Percentiles rank a stretch among this genome's conserved stretches.
phyloP scores from a whole-genome alignment of 2,888 invertebrate species.

The Torymus texanus region DNA sequence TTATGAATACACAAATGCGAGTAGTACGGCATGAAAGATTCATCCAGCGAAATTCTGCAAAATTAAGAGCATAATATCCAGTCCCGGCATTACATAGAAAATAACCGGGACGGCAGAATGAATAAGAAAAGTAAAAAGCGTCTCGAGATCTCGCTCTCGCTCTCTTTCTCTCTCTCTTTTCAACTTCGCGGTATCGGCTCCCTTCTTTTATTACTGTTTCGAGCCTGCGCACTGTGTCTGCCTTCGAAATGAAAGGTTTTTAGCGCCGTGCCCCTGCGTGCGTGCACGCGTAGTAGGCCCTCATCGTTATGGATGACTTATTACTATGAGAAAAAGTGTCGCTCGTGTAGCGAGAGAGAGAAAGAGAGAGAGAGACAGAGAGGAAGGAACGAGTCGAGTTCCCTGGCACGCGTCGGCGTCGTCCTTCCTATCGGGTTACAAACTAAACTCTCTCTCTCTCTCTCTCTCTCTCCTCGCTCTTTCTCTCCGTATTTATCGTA shows the following conservation, averaged over 20 bases:
- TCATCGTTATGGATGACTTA: slow-evolving; percentile 59
- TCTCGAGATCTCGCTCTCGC: no score
- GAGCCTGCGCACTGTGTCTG: slow-evolving; percentile 3
- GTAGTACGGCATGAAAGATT: background rate
- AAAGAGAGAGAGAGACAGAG: slow-evolving; percentile 15
- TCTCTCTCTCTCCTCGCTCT: slow-evolving; percentile 13
- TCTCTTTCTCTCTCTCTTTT: no score
- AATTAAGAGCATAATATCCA: background rate
- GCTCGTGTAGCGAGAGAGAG: slow-evolving; percentile 2
- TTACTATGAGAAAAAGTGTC: slow-evolving; percentile 55
- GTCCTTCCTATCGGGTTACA: slow-evolving; percentile 49
- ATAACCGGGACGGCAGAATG: background rate
- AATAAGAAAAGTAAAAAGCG: slow-evolving; percentile 1
- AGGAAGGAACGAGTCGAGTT: slow-evolving; percentile 1
- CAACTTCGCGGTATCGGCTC: slow-evolving; percentile 28
- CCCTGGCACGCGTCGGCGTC: slow-evolving; percentile 47
- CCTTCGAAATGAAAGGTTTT: slow-evolving; percentile 45
- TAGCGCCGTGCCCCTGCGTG: slow-evolving; percentile 11
- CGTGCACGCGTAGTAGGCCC: background rate
- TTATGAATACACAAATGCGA: no score
- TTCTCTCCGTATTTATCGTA: slow-evolving; percentile 49
- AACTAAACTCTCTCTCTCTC: slow-evolving; percentile 1
- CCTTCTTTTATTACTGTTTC: slow-evolving; percentile 44
- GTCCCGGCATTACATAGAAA: background rate
- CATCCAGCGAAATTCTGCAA: background rate